phyloP scores from a whole-genome alignment of 2,888 invertebrate genomes.

The Petrolisthes cinctipes region DNA sequence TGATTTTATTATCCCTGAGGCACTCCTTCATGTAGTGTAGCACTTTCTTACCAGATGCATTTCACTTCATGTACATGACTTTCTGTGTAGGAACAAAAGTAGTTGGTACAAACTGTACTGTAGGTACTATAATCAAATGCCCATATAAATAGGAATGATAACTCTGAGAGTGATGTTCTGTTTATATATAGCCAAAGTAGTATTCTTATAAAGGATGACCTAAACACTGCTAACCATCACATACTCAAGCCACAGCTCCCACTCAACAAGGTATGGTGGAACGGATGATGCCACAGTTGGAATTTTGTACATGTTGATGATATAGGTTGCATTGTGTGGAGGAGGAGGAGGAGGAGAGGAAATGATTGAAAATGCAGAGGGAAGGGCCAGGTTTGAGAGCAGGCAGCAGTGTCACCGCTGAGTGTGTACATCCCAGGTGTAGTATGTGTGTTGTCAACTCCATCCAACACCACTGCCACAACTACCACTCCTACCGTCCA shows the following conservation, averaged over 20 bases:
- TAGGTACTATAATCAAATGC: no score
- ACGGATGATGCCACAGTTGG: neutral
- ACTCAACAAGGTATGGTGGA: neutral
- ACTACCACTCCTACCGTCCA: neutral
- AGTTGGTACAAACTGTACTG: no score
- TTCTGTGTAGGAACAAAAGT: no score
- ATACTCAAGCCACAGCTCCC: neutral
- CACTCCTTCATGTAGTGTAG: no score
- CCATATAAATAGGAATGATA: no score
- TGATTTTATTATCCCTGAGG: no score
- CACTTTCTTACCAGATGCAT: no score
- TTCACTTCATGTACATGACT: no score
- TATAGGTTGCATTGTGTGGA: neutral
- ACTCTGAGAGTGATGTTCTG: no score
- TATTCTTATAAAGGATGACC: no score
- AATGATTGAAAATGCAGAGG: neutral
- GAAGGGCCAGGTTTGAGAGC: neutral
- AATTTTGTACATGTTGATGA: neutral
- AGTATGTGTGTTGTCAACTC: slow-evolving; percentile 54
- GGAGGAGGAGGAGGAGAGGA: slow-evolving; percentile 17
- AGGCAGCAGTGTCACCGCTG: slow-evolving; percentile 26
- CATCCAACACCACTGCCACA: slow-evolving; percentile 21
- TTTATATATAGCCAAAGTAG: no score
- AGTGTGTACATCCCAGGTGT: slow-evolving; percentile 49
- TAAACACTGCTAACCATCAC: neutral